Evolutionary conservation across 2,797 vertebrate species (phyloP).

Genomic region (Oreortyx pictus): DNA sequence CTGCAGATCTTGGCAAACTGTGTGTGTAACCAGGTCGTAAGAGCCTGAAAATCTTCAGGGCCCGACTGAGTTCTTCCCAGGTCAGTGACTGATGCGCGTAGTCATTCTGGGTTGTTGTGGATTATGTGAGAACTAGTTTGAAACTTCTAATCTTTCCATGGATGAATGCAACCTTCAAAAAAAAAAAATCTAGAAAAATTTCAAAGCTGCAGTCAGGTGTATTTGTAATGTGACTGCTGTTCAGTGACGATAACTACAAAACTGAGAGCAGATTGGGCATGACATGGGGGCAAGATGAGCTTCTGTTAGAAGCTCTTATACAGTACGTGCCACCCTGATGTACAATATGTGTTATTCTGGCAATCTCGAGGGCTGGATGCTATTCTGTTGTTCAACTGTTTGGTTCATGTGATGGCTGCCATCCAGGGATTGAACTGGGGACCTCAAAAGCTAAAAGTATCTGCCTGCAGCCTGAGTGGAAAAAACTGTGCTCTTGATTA

Average conservation of each 20-base stretch:
- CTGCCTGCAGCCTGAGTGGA: constrained; percentile 29
- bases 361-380: neutral
- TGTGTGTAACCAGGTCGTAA: neutral
- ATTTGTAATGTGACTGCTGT: neutral
- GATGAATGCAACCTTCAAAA: neutral
- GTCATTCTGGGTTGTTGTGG: neutral
- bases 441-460: constrained; percentile 28
- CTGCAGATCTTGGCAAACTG: neutral
- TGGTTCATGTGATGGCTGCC: constrained; percentile 28
- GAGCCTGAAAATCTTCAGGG: neutral
- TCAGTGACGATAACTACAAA: neutral
- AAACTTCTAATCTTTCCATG: neutral
- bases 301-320: neutral
- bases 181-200: neutral
- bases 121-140: neutral
- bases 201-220: neutral
- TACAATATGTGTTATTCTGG: constrained; percentile 29
- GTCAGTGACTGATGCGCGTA: neutral
- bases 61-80: neutral
- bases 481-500: constrained; percentile 62
- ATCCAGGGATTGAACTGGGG: constrained; percentile 24
- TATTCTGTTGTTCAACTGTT: neutral
- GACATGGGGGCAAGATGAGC: neutral
- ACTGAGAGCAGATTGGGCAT: neutral
- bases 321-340: too few relatives aligned